Conservation (phyloP, 30 jellyfish, hydroid and myxozoan species). For the Rhopilema esculentum region DNA sequence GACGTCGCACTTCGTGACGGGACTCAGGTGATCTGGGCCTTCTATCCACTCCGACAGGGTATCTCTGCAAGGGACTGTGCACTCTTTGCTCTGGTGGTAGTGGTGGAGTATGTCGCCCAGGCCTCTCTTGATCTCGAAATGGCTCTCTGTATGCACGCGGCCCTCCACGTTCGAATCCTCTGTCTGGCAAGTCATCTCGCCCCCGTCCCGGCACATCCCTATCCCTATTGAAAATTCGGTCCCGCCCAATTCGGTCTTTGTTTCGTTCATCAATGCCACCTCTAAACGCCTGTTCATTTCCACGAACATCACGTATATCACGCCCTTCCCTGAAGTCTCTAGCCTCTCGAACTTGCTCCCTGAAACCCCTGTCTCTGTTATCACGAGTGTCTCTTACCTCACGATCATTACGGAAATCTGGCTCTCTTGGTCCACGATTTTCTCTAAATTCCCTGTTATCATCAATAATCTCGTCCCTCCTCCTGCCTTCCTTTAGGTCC, state of each 20-base stretch:
- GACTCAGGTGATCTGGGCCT: slow-evolving; percentile 59
- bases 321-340: slow-evolving; percentile 68
- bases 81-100: slow-evolving; percentile 55
- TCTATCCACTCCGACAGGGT: slow-evolving; percentile 44
- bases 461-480: slow-evolving; percentile 35
- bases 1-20: slow-evolving; percentile 65
- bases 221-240: slow-evolving; percentile 58
- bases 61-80: slow-evolving; percentile 66
- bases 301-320: slow-evolving; percentile 42
- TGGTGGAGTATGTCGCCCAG: slow-evolving; percentile 70
- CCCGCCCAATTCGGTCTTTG: slow-evolving; percentile 32
- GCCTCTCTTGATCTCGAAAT: slow-evolving; percentile 63
- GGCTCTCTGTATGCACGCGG: slow-evolving; percentile 48
- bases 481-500: slow-evolving; percentile 38
- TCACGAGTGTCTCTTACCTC: slow-evolving; percentile 41
- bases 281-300: slow-evolving; percentile 39
- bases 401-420: slow-evolving; percentile 35
- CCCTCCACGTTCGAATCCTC: slow-evolving; percentile 67
- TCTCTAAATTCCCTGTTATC: slow-evolving; percentile 42
- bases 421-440: slow-evolving; percentile 33
- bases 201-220: slow-evolving; percentile 61
- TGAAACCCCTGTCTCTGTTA: slow-evolving; percentile 30
- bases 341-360: slow-evolving; percentile 32
- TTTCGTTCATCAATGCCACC: slow-evolving; percentile 35
- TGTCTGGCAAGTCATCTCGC: slow-evolving; percentile 61